Evolutionary conservation across 2,888 invertebrate species (phyloP), one percentile per base, ranked within the genome.

Genomic region (Plagiodera versicolora): DNA sequence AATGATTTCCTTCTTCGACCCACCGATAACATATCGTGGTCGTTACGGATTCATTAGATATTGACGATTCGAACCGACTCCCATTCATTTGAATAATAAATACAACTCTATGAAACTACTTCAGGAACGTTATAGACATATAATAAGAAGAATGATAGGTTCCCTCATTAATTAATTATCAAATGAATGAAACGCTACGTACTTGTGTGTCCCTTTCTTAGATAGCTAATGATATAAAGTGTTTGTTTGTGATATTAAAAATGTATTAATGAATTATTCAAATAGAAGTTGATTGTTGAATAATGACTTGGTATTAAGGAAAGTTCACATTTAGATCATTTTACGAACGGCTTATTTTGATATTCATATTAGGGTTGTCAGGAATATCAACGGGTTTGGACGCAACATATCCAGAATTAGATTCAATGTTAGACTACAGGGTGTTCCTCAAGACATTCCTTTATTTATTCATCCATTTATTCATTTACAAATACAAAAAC

Each of bases 251-350:
- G 67, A 60, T 60, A 67, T 67, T 66, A 67, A 61, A 67, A 59
- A 64, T 66, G 65, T 67, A 64, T 63, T 63, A 66, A 67, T 67
- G 55, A 62, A 67, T 65, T 60, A 67, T 67, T 66, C 56, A 67
- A 44, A 18, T 5, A 19, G 16, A 46, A 60, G 58, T 53, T 63
- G 64, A 63, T 61, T 62, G 60, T 45, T 20, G 39, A 52, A 60
- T 63, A 64, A 66, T 47, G 61, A 58, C 51, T 47, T 46, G 49
- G 55, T 55, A 65, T 61, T 61, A 65, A 20, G 56, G 50, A 49
- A 1, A 14, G 14, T n/a, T 39, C 39, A 39, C 14, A 6, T 14
- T 11, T n/a, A 14, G 14, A n/a, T 39, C 35, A 16, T 54, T 17
- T 24, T 35, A 54, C 28, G 32, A 10, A 32, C 32, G 3, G 2